phyloP scores from a whole-genome alignment of 2,113 vertebrate genomes.

The Gymnogyps californianus region DNA sequence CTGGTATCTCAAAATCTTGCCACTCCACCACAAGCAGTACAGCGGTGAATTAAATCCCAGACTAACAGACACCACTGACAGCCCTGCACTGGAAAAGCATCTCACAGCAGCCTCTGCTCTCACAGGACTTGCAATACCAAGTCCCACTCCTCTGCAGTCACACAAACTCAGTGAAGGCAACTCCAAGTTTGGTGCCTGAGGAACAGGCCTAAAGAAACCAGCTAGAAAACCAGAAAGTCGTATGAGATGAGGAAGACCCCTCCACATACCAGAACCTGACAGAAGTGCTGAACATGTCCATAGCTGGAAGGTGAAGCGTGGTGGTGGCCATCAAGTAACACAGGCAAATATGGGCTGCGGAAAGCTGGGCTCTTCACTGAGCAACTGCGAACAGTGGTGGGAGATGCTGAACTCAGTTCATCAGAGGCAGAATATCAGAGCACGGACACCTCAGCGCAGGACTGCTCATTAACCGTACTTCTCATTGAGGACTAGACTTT shows the following conservation, averaged over 20 bases:
- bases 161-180: not conserved
- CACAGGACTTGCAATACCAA: not conserved
- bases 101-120: not conserved
- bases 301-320: not conserved
- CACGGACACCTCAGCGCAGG: not conserved
- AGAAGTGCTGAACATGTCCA: not conserved
- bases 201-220: not conserved
- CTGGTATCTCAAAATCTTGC: not conserved
- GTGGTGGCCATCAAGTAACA: not conserved
- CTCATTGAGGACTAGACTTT: not conserved
- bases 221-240: not conserved
- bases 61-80: not conserved
- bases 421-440: not conserved
- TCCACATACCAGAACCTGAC: not conserved
- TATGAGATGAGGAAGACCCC: not conserved
- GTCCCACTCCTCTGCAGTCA: not conserved
- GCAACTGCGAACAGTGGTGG: not conserved
- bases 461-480: not conserved
- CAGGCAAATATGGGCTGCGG: fast-evolving
- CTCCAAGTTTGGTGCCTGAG: no score
- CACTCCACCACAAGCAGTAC: not conserved
- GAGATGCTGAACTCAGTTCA: not conserved
- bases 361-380: not conserved
- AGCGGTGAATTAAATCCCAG: not conserved
- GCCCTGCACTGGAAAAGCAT: not conserved